Evolutionary conservation across 2,797 vertebrate species (phyloP).

Genomic region (Pteropus rufus): DNA sequence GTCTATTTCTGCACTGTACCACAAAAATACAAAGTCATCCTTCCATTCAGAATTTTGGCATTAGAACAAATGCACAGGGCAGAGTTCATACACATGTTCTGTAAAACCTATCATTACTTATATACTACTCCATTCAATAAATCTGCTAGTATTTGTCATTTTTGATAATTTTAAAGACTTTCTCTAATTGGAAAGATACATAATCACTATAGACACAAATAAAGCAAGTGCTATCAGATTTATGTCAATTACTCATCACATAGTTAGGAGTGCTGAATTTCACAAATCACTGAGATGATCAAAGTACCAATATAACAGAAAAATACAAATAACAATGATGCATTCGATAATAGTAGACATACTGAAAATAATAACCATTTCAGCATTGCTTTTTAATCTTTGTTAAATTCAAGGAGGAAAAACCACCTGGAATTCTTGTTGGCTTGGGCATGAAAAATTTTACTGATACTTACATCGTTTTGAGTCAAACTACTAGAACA

Average conservation of each 20-base stretch:
- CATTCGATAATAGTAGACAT: neutral
- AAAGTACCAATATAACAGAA: neutral
- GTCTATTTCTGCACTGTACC: slow-evolving; percentile 51
- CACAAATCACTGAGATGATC: neutral
- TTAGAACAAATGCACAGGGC: slow-evolving; percentile 57
- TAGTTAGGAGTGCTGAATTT: slow-evolving; percentile 20
- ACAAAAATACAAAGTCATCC: slow-evolving; percentile 77
- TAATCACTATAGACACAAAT: neutral
- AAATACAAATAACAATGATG: slow-evolving; percentile 24
- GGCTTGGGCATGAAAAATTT: neutral
- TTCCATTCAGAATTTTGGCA: slow-evolving; percentile 71
- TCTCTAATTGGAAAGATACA: slow-evolving; percentile 15
- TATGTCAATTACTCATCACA: slow-evolving; percentile 7
- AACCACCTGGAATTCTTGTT: slow-evolving; percentile 1
- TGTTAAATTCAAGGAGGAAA: slow-evolving; percentile 14
- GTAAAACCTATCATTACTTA: slow-evolving; percentile 25
- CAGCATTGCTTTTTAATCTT: neutral
- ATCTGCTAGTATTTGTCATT: slow-evolving; percentile 1
- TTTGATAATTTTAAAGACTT: slow-evolving; percentile 27
- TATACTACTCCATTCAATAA: neutral
- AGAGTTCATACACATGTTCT: slow-evolving; percentile 68
- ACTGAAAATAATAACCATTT: slow-evolving; percentile 12
- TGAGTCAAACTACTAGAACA: neutral
- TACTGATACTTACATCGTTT: neutral
- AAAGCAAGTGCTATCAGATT: neutral